Base-by-base conservation (phyloP, 2,888 invertebrate species). In the Caenorhabditis panamensis region DNA sequence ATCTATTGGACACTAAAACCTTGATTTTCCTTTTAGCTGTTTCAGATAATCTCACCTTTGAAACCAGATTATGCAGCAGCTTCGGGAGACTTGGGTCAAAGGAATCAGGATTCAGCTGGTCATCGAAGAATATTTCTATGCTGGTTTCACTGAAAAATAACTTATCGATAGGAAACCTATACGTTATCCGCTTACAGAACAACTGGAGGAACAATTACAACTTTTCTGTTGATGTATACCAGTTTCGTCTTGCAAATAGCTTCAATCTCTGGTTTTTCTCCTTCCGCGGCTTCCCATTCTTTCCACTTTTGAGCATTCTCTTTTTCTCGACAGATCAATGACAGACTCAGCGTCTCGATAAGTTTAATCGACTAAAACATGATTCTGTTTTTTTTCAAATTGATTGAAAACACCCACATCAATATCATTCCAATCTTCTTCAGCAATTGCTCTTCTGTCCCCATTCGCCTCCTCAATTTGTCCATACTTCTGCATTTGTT, bases 1-100 rank as follows among this genome's bases (percentile, higher is more conserved):
- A 92, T 97, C 96, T 26, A 96, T 93, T 0, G 96, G 95, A 86
- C 95, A 95, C 93, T 94, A 91, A 51, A 47, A 66, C 2, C 2
- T 37, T 31, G 11, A 20, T 53, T 53, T 18, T 16, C 11, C 4
- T 9, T n/a, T n/a, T n/a, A n/a, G n/a, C n/a, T n/a, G n/a, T n/a
- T n/a, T n/a, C n/a, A n/a, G n/a, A n/a, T n/a, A n/a, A 13, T 44
- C 20, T 37, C 13, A 77, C 54, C 31, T 79, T 64, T 3, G 75
- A 59, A 6, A 75, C 59, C 11, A 69, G 16, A 47, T 54, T 64
- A 28, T 75, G 61, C 9, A 75, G 51, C 36, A 75, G 59, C 24
- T 66, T 75, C n/a, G 75, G 75, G 24, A 75, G 75, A 37, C 53
- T 66, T 18, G 20, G 9, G 26, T 80, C 80, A 37, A 80, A 80